Percentiles rank a stretch among this genome's conserved stretches.
Evolutionary conservation across 2,797 vertebrate genomes (phyloP).

Genomic region (Notolepis coatsorum): DNA sequence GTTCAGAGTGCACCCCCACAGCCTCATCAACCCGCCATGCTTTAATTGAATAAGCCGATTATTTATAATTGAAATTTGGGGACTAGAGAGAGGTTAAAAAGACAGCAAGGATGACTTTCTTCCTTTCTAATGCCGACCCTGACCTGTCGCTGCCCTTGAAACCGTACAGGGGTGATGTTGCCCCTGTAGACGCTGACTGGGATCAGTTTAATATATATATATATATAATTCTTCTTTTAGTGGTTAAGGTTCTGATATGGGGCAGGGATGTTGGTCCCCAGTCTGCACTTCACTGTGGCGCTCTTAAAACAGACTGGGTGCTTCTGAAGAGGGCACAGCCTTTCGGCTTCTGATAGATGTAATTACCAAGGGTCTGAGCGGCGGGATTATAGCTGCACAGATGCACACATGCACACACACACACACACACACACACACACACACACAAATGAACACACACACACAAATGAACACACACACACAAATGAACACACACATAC

Average conservation of each 20-base stretch:
- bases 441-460: too few relatives aligned
- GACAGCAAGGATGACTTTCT: background rate
- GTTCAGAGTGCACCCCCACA: background rate
- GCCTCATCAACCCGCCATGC: background rate
- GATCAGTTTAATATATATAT: too few relatives aligned
- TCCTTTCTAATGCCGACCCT: slow-evolving; percentile 21
- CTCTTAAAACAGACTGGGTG: background rate
- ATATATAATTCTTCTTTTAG: too few relatives aligned
- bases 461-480: too few relatives aligned
- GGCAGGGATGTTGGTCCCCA: too few relatives aligned
- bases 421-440: too few relatives aligned
- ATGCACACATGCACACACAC: slow-evolving; percentile 65
- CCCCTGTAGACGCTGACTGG: too few relatives aligned
- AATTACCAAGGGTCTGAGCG: slow-evolving; percentile 74
- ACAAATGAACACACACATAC: too few relatives aligned
- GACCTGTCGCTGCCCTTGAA: slow-evolving; percentile 65
- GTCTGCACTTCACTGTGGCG: too few relatives aligned
- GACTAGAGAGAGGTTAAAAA: background rate
- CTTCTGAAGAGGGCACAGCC: slow-evolving; percentile 42
- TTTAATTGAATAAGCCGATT: slow-evolving; percentile 30
- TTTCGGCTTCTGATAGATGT: slow-evolving; percentile 60
- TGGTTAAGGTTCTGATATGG: too few relatives aligned
- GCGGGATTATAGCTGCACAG: slow-evolving; percentile 76
- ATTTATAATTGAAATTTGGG: slow-evolving; percentile 17
- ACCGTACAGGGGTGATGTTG: too few relatives aligned